phyloP scores from a whole-genome alignment of 2,797 vertebrate species.

The Epinephelus malabaricus region DNA sequence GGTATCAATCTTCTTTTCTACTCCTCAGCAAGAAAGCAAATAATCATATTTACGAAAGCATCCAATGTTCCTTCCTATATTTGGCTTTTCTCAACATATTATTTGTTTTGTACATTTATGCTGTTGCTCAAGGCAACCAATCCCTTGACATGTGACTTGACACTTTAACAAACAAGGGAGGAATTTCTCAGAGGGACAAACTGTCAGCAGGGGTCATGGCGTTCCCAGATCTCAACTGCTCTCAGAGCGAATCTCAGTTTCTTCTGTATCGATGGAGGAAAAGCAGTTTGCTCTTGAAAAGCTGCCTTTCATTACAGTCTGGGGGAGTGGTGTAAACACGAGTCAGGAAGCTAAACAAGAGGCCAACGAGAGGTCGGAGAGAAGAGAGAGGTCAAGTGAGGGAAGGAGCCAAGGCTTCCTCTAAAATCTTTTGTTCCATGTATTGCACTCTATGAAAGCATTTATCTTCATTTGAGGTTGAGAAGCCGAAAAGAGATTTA shows the following conservation, averaged over 20 bases:
- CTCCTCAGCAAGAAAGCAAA: background rate
- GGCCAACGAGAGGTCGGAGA: constrained; percentile 50
- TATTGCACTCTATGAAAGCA: constrained; percentile 2
- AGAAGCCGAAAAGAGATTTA: constrained; percentile 12
- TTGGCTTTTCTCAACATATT: background rate
- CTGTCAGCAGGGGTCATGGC: constrained; percentile 1
- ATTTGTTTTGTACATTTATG: background rate
- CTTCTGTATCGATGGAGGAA: constrained; percentile 37
- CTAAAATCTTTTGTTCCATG: constrained; percentile 29
- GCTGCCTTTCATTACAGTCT: constrained; percentile 67
- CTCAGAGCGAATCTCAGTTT: constrained; percentile 8
- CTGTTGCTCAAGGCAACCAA: background rate
- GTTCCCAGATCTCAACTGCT: constrained; percentile 13
- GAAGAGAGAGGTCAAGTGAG: constrained; percentile 53
- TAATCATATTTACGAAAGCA: background rate
- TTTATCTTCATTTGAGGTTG: constrained; percentile 22
- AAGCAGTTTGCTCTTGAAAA: constrained; percentile 46
- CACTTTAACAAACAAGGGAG: background rate
- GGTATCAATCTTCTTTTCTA: background rate
- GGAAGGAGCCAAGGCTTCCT: constrained; percentile 16
- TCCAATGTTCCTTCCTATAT: background rate
- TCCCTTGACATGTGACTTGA: constrained; percentile 4
- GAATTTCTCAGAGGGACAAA: constrained; percentile 24
- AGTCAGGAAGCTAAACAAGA: constrained; percentile 55
- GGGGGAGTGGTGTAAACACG: constrained; percentile 57